Base-by-base conservation (phyloP, 2,797 vertebrate genomes). In the Gymnopithys bicolor region DNA sequence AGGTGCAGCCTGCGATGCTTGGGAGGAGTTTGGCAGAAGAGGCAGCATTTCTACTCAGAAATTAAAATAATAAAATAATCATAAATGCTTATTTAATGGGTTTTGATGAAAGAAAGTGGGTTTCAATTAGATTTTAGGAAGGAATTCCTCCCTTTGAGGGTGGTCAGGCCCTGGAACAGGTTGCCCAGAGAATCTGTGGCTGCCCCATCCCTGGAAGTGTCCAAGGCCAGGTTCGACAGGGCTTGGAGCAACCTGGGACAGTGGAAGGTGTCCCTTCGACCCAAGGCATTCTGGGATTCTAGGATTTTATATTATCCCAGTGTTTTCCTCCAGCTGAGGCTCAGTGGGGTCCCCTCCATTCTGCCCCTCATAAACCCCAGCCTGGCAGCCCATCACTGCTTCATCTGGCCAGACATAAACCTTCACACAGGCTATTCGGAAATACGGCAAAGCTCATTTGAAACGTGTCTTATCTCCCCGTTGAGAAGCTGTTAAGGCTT, bases 141-240 rank as follows among this genome's bases (percentile, higher is more conserved):
- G 17, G 4, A 70, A 49, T 49, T 62, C 4, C 24, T 49, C 22
- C 21, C 21, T 70, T 8, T 5, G 30, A 18, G 17, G 16, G 21
- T 33, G 25, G 17, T 0, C 1, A 56, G 32, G 23, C 14, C 21
- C 28, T 66, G 68, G n/a, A 13, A 45, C 6, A 52, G 45, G 5
- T 13, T 75, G 3, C 10, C 10, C 23, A 55, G 22, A n/a, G 41
- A 1, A 49, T 16, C 16, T 67, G 28, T 15, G 30, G 33, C 30
- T 88, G 19, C 9, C 7, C 19, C 35, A 49, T 43, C 41, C 32
- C 16, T 51, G n/a, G 28, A 0, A 30, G 7, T 63, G 35, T 4
- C 9, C 64, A 12, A 70, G 43, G 11, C 28, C 28, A 33, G 19
- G 23, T 0, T 69, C 35, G 32, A 48, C 0, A 0, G 8, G 15